A percentile compares a stretch with the other conserved stretches of the same genome.
Evolutionary conservation across 1,140 invertebrate genomes (phyloP).

Genomic region (Anoplolepis gracilipes): DNA sequence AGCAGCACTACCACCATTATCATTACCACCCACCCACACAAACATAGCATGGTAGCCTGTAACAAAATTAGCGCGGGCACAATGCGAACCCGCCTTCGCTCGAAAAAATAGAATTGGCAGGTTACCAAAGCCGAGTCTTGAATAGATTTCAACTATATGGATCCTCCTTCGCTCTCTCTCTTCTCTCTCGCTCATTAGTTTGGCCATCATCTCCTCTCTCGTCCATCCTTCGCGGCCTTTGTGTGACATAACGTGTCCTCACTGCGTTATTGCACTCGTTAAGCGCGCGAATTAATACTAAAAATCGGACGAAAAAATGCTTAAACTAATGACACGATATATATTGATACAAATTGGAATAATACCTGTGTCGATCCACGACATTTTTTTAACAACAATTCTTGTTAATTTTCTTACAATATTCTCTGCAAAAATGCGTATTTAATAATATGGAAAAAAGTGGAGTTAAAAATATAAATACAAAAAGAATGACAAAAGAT

Average conservation of each 20-base stretch:
- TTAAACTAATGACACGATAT: not conserved
- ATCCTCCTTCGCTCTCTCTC: slow-evolving; percentile 69
- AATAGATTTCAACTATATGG: slow-evolving; percentile 84
- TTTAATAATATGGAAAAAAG: not conserved
- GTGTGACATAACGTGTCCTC: slow-evolving; percentile 61
- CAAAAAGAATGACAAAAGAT: not conserved
- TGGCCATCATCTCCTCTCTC: slow-evolving; percentile 6
- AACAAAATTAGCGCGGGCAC: slow-evolving; percentile 83
- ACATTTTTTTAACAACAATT: not conserved
- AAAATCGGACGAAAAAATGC: not conserved
- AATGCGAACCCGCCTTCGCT: slow-evolving; percentile 83
- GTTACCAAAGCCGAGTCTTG: slow-evolving; percentile 79
- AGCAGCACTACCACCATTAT: not conserved
- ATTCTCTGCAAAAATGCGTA: not conserved
- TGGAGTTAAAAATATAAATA: not conserved
- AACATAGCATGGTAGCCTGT: slow-evolving; percentile 67
- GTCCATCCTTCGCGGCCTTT: slow-evolving; percentile 47
- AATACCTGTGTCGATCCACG: not conserved
- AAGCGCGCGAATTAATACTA: slow-evolving; percentile 6
- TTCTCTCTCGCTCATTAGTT: slow-evolving; percentile 18
- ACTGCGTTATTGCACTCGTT: slow-evolving; percentile 30
- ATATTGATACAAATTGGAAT: not conserved
- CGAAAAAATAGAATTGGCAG: slow-evolving; percentile 84
- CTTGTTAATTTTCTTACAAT: not conserved
- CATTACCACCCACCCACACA: slow-evolving; percentile 51